These are phyloP conservation scores for Menura novaehollandiae DNA, from an alignment of 2,113 vertebrate species.

Conservation along the genomic window DNA sequence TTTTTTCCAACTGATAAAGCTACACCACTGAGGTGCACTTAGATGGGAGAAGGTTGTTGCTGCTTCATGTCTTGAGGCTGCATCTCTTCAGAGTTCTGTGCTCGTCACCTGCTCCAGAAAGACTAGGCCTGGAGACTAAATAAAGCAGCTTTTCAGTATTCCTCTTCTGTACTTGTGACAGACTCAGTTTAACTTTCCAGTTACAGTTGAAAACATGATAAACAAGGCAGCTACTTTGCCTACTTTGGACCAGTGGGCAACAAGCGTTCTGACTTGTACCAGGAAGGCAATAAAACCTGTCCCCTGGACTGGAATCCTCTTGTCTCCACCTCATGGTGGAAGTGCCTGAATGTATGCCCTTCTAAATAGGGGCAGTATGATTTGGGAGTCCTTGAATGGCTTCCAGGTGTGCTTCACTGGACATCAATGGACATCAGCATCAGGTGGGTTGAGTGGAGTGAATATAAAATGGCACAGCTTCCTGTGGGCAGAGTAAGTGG, in stretches of 20 bases:
- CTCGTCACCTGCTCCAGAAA: background rate
- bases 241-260: background rate
- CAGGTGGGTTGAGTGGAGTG: background rate
- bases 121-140: background rate
- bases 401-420: background rate
- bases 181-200: background rate
- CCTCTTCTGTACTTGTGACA: background rate
- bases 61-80: background rate
- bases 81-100: background rate
- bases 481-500: background rate
- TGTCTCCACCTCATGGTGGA: background rate
- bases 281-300: background rate
- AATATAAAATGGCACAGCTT: background rate
- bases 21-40: background rate
- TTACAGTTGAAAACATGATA: background rate
- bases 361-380: background rate
- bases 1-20: background rate
- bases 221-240: background rate
- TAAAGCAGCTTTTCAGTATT: background rate
- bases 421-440: background rate
- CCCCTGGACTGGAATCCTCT: background rate
- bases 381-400: background rate
- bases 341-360: background rate
- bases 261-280: background rate
- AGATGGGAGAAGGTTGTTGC: background rate